These are phyloP conservation scores for Albula goreensis DNA, from an alignment of 2,113 vertebrate genomes.

Conservation along the genomic window DNA sequence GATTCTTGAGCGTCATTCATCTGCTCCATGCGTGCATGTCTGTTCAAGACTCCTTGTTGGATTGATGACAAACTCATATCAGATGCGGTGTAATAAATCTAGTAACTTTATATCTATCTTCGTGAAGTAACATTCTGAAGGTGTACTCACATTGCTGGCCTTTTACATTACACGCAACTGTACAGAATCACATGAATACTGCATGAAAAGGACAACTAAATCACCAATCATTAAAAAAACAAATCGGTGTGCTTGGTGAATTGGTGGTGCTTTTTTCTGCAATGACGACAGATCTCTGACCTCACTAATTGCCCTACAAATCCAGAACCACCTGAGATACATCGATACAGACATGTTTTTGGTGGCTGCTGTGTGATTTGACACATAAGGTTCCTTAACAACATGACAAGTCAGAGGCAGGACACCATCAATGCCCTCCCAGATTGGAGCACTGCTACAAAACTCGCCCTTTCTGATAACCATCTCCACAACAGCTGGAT, in stretches of 20 bases:
- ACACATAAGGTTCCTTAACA: neutral
- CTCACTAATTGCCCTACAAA: too few relatives aligned
- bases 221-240: too few relatives aligned
- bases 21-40: neutral
- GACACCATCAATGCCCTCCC: neutral
- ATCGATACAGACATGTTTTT: neutral
- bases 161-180: neutral
- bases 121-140: neutral
- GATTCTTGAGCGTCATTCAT: neutral
- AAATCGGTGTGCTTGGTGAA: too few relatives aligned
- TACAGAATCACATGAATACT: neutral
- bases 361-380: too few relatives aligned
- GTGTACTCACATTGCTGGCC: neutral
- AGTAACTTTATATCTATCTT: neutral
- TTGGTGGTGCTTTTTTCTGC: too few relatives aligned
- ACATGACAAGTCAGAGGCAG: neutral
- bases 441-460: neutral
- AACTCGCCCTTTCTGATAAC: slow-evolving; percentile 7
- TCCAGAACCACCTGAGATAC: neutral
- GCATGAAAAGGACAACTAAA: too few relatives aligned
- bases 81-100: neutral
- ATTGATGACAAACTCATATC: neutral
- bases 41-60: neutral
- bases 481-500: slow-evolving; percentile 21
- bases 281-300: too few relatives aligned